Percentiles rank a stretch among this genome's conserved stretches.
phyloP scores from a whole-genome alignment of 53 echinoderm and acorn worm genomes.

The Hippasteria phrygiana region DNA sequence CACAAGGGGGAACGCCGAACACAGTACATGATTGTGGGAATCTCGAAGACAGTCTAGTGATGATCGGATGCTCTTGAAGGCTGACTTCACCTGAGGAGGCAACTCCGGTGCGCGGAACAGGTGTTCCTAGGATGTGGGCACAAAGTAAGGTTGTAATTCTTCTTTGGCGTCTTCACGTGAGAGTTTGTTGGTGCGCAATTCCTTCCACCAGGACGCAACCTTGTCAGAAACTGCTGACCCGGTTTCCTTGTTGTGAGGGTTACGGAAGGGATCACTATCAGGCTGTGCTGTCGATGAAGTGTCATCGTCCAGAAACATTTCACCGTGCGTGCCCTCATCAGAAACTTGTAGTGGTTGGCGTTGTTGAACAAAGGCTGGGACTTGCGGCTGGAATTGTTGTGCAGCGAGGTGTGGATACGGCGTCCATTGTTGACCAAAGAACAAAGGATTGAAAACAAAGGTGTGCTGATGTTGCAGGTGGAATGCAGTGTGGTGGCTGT shows the following conservation, averaged over 20 bases:
- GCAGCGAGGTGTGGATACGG: slow-evolving; percentile 21
- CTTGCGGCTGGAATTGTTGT: neutral
- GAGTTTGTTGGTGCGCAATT: slow-evolving; percentile 5
- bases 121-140: too few species aligned
- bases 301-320: neutral
- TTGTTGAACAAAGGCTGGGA: neutral
- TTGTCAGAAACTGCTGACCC: neutral
- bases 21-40: neutral
- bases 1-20: slow-evolving; percentile 2
- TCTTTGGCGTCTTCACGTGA: slow-evolving; percentile 20
- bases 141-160: slow-evolving; percentile 14
- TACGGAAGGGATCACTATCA: neutral
- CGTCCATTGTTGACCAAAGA: slow-evolving; percentile 10
- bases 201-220: neutral
- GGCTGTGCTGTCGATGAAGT: neutral
- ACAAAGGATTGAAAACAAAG: neutral
- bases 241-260: neutral
- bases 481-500: slow-evolving; percentile 12
- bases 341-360: neutral
- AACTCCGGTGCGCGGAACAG: too few species aligned
- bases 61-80: neutral
- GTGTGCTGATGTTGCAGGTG: neutral
- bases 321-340: neutral
- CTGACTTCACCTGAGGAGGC: slow-evolving; percentile 20
- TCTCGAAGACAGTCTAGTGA: slow-evolving; percentile 6